Percentiles rank a stretch among this genome's conserved stretches.
Conservation (phyloP, 2,888 invertebrate genomes). For the Drosophila falleni region DNA sequence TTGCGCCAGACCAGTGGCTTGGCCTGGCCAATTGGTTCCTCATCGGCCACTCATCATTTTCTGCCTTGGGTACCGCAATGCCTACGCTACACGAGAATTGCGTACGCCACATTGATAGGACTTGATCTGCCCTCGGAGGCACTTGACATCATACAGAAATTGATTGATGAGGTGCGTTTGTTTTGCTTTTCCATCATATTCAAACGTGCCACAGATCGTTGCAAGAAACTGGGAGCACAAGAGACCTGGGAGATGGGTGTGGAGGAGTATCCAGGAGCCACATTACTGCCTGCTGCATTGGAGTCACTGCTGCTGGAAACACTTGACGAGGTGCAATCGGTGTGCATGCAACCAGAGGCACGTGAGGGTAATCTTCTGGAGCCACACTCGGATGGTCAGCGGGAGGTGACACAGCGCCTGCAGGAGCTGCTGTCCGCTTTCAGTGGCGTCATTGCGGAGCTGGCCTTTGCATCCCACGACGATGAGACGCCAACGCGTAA, state of each 20-base stretch:
- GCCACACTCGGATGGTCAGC: constrained; percentile 85
- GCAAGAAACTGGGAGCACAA: constrained; percentile 89
- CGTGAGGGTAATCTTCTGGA: constrained; percentile 86
- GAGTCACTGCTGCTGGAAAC: constrained; percentile 91
- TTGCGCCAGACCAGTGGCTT: constrained; percentile 81
- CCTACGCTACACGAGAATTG: constrained; percentile 91
- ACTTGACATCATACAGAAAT: constrained; percentile 92
- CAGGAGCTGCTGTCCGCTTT: constrained; percentile 89
- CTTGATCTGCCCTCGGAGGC: constrained; percentile 96
- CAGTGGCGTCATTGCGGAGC: constrained; percentile 89
- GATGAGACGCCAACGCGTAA: constrained; percentile 86
- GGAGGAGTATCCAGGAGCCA: constrained; percentile 94
- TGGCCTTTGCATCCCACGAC: constrained; percentile 90
- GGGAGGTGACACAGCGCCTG: constrained; percentile 85
- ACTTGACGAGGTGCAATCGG: constrained; percentile 89
- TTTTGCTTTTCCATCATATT: constrained; percentile 94
- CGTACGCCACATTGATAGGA: constrained; percentile 92
- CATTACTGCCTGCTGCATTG: constrained; percentile 90
- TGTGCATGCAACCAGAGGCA: constrained; percentile 90
- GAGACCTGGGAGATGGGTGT: constrained; percentile 96
- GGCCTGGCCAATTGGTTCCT: constrained; percentile 86
- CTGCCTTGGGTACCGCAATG: constrained; percentile 92
- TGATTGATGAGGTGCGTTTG: constrained; percentile 94
- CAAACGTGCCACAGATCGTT: constrained; percentile 92
- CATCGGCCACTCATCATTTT: constrained; percentile 87